Conservation (phyloP, 2,888 invertebrate species). For the Rhorus exstirpatorius region DNA sequence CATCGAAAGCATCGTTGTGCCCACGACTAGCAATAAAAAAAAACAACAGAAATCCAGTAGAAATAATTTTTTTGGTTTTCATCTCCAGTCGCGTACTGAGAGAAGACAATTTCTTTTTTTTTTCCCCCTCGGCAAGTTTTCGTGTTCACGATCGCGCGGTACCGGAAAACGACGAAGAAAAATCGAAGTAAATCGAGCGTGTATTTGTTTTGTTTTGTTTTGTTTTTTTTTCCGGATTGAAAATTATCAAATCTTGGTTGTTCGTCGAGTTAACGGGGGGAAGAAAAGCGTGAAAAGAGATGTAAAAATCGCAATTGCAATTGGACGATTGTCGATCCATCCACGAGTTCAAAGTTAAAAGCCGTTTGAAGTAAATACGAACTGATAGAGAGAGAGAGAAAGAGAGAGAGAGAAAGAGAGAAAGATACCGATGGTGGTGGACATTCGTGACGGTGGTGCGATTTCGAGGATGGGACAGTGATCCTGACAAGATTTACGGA, state of each 20-base stretch:
- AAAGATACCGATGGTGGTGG: conserved; percentile 54
- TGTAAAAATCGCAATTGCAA: conserved; percentile 24
- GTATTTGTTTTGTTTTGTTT: conserved; percentile 22
- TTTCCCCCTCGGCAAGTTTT: conserved; percentile 15
- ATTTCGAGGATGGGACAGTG: conserved; percentile 66
- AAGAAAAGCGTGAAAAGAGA: conserved; percentile 25
- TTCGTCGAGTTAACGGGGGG: conserved; percentile 30
- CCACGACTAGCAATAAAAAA: conserved; percentile 14
- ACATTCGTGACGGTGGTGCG: conserved; percentile 63
- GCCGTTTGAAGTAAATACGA: neutral
- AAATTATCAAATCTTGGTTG: conserved; percentile 6
- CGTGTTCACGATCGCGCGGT: conserved; percentile 15
- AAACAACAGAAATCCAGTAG: neutral
- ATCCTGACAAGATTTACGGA: conserved; percentile 59
- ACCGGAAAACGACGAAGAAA: conserved; percentile 1
- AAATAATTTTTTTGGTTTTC: conserved; percentile 13
- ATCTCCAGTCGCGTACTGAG: neutral
- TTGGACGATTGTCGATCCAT: conserved; percentile 52
- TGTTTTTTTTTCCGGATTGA: neutral
- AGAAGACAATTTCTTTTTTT: neutral
- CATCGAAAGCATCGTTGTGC: conserved; percentile 37
- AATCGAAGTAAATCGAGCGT: conserved; percentile 16
- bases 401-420: conserved; percentile 15
- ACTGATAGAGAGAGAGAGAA: neutral
- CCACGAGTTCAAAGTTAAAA: conserved; percentile 39